Percentiles rank a stretch among this genome's conserved stretches.
Conservation (phyloP, 1,140 invertebrate species). For the Drosophila sp. region DNA sequence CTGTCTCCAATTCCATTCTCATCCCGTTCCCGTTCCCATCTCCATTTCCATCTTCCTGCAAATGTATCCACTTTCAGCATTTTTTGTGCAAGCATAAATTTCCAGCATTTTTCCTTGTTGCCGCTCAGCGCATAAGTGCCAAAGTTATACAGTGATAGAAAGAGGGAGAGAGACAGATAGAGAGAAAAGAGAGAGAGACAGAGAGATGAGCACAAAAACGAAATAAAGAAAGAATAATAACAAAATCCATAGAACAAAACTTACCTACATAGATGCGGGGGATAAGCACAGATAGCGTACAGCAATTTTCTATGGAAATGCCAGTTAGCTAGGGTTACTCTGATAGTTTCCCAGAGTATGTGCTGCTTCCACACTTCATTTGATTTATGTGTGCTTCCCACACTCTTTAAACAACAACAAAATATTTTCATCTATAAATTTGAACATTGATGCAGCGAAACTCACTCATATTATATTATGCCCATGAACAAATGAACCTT, state of each 20-base stretch:
- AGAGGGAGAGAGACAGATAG: background rate
- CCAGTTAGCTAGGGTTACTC: constrained; percentile 29
- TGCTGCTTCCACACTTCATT: background rate
- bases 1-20: background rate
- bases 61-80: constrained; percentile 73
- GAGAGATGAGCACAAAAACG: background rate
- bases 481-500: too few species aligned
- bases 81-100: constrained; percentile 76
- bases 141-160: background rate
- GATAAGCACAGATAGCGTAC: constrained; percentile 63
- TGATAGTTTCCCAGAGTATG: too few species aligned
- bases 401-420: too few species aligned
- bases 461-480: too few species aligned
- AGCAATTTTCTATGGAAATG: constrained; percentile 61
- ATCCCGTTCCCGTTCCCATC: constrained; percentile 39
- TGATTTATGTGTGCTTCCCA: background rate
- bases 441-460: too few species aligned
- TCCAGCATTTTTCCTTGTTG: constrained; percentile 74
- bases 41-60: constrained; percentile 35
- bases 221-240: constrained; percentile 46
- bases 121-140: constrained; percentile 25
- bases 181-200: background rate
- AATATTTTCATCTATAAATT: too few species aligned
- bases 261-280: constrained; percentile 28
- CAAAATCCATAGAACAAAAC: constrained; percentile 48